Percentiles rank a stretch among this genome's conserved stretches.
phyloP scores from a whole-genome alignment of 2,797 vertebrate species.

The Fratercula arctica region DNA sequence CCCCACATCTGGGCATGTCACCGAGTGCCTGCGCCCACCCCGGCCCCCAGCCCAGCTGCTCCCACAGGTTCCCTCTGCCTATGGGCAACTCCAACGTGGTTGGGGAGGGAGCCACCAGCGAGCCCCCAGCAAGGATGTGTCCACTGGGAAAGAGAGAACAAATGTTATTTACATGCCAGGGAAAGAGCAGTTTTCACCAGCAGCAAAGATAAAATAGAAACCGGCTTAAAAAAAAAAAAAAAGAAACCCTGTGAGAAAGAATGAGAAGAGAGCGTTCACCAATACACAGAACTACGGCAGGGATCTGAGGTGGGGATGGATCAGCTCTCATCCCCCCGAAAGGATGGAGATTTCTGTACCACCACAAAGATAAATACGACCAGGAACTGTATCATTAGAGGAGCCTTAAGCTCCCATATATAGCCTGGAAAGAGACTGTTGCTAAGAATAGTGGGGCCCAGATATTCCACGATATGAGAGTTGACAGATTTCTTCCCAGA shows the following conservation, averaged over 20 bases:
- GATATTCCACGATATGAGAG: not conserved
- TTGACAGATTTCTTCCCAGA: constrained; percentile 45
- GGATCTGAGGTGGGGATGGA: not conserved
- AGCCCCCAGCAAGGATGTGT: not conserved
- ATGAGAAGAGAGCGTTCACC: not conserved
- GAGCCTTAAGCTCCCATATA: constrained; percentile 48
- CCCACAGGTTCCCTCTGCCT: not conserved
- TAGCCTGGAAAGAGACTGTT: constrained; percentile 63
- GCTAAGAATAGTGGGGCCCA: constrained; percentile 61
- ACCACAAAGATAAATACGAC: constrained; percentile 30
- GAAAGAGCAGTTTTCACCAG: not conserved
- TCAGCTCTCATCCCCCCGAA: not conserved
- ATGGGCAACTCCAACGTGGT: fast-evolving
- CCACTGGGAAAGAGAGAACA: not conserved
- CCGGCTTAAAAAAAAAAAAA: not conserved
- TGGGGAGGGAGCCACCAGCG: not conserved
- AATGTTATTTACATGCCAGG: not conserved
- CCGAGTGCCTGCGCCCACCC: not conserved
- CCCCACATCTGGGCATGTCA: not conserved
- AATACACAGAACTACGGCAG: not conserved
- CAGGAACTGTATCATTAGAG: not conserved
- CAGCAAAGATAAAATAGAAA: constrained; percentile 1
- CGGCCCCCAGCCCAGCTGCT: not conserved
- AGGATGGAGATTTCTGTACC: not conserved
- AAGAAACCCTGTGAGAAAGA: not conserved